Conservation (phyloP, 1,140 invertebrate genomes). For the Euglossa dilemma region DNA sequence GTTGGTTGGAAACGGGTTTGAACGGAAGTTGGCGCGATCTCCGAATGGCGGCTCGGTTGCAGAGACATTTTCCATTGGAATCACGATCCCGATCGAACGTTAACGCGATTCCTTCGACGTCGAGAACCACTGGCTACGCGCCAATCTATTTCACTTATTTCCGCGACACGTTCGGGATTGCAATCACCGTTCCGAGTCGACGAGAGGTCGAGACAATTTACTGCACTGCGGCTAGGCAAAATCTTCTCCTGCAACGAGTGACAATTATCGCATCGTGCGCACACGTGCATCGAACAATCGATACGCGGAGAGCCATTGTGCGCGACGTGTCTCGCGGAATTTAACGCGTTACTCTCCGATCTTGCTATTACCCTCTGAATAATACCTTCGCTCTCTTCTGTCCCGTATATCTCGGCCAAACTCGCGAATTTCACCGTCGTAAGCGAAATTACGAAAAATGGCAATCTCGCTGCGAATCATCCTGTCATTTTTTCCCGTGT, state of each 20-base stretch:
- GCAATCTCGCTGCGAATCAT: too few species aligned
- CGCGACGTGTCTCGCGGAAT: conserved; percentile 3
- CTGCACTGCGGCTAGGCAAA: conserved; percentile 47
- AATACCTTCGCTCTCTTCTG: too few species aligned
- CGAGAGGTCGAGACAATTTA: conserved; percentile 52
- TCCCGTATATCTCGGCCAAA: too few species aligned
- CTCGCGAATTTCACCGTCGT: too few species aligned
- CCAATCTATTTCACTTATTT: conserved; percentile 47
- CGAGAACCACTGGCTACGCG: conserved; percentile 39
- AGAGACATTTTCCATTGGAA: background rate
- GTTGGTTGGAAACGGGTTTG: too few species aligned
- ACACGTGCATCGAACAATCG: conserved; percentile 23
- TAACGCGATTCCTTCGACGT: background rate
- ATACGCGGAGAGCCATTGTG: conserved; percentile 12
- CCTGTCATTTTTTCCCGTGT: too few species aligned
- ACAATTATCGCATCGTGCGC: conserved; percentile 49
- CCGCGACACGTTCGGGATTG: conserved; percentile 48
- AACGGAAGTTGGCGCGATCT: too few species aligned
- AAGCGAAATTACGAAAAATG: too few species aligned
- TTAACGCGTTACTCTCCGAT: background rate
- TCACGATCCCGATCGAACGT: background rate
- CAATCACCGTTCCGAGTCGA: conserved; percentile 46
- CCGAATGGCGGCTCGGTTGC: too few species aligned
- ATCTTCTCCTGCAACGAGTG: conserved; percentile 37
- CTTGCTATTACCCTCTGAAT: too few species aligned